Conservation (phyloP, 2,888 invertebrate genomes). For the Sphinx pinastri region DNA sequence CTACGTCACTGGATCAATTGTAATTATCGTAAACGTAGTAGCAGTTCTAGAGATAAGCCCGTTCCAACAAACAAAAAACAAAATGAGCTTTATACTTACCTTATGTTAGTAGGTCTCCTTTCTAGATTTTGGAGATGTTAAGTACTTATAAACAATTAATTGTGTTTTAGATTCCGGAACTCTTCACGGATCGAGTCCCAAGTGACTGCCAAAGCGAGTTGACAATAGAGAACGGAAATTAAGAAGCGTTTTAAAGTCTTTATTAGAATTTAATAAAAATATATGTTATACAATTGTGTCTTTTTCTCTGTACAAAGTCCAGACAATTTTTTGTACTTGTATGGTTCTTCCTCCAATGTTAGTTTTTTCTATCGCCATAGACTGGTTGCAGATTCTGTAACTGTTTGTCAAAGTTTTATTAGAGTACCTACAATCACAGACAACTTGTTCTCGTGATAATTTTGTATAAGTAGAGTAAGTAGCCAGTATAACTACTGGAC, state of each 20-base stretch:
- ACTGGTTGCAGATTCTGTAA: slow-evolving; percentile 71
- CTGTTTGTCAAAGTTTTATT: slow-evolving; percentile 40
- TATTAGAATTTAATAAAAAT: slow-evolving; percentile 43
- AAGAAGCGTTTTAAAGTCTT: slow-evolving; percentile 44
- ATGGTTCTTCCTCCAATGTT: slow-evolving; percentile 73
- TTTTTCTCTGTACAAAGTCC: slow-evolving; percentile 63
- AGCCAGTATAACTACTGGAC: too few relatives aligned
- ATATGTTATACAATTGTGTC: slow-evolving; percentile 38
- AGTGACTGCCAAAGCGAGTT: slow-evolving; percentile 79
- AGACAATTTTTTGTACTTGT: slow-evolving; percentile 71
- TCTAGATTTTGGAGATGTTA: too few relatives aligned
- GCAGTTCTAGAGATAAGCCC: too few relatives aligned
- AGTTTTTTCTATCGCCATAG: slow-evolving; percentile 75
- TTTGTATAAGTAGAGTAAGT: too few relatives aligned
- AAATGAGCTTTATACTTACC: too few relatives aligned
- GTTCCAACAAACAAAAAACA: too few relatives aligned
- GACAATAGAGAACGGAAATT: slow-evolving; percentile 67
- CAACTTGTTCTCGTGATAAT: too few relatives aligned
- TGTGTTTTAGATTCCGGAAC: slow-evolving; percentile 73
- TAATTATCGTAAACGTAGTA: too few relatives aligned
- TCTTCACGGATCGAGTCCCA: slow-evolving; percentile 77
- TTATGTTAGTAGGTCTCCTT: too few relatives aligned
- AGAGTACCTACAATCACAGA: too few relatives aligned
- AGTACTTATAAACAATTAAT: background rate
- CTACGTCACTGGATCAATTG: too few relatives aligned